A percentile compares a stretch with the other conserved stretches of the same genome.
phyloP scores from a whole-genome alignment of 2,797 vertebrate genomes.

The Helicolenus hilgendorfi region DNA sequence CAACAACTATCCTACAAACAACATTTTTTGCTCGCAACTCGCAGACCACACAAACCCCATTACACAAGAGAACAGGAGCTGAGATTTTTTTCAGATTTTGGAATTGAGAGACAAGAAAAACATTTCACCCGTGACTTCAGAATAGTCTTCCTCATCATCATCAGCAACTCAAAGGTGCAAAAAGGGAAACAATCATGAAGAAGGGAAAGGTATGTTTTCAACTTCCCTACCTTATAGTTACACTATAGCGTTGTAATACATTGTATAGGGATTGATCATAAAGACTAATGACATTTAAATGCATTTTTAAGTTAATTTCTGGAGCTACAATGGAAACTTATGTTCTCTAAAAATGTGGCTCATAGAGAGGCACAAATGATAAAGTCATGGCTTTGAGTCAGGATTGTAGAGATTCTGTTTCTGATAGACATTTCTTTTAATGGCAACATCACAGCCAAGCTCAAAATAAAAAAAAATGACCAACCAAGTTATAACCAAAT shows the following conservation, averaged over 20 bases:
- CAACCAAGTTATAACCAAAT: background rate
- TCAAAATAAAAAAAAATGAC: background rate
- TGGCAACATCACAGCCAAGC: background rate
- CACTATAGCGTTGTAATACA: background rate
- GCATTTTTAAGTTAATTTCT: background rate
- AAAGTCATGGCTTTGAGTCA: background rate
- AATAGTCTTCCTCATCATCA: background rate
- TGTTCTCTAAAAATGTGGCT: background rate
- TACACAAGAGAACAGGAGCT: background rate
- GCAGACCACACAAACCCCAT: background rate
- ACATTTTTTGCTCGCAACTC: constrained; percentile 4
- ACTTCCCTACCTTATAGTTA: background rate
- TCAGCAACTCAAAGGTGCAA: constrained; percentile 4
- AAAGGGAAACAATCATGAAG: constrained; percentile 76
- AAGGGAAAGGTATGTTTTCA: constrained; percentile 86
- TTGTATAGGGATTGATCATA: background rate
- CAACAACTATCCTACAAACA: constrained; percentile 42
- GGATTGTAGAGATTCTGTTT: background rate
- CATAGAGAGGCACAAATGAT: background rate
- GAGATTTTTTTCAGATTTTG: background rate
- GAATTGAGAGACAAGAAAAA: constrained; percentile 1
- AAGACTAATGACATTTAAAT: background rate
- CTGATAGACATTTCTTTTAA: background rate
- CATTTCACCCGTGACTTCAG: background rate
- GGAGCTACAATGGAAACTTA: background rate